Conservation (phyloP, 2,113 vertebrate genomes). For the Paratilapia polleni region DNA sequence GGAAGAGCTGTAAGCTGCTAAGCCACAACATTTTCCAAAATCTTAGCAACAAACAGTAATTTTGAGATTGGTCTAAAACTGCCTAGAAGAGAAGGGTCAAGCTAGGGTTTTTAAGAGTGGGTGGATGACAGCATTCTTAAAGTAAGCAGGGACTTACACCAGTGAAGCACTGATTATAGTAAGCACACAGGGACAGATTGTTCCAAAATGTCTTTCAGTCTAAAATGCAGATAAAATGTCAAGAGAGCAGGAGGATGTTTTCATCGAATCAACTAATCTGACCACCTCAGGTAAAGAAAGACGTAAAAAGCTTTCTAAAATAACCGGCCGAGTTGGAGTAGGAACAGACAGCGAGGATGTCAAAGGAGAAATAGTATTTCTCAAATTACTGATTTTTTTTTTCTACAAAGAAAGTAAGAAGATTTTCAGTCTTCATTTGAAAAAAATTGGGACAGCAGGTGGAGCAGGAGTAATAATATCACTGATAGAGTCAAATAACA, state of each 20-base stretch:
- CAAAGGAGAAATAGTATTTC: background rate
- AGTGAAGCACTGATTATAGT: background rate
- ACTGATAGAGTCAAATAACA: background rate
- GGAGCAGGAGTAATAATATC: background rate
- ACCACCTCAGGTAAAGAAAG: background rate
- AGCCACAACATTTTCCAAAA: background rate
- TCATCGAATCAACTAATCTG: background rate
- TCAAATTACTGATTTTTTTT: background rate
- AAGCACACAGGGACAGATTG: background rate
- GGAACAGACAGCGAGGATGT: background rate
- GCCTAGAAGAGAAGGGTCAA: background rate
- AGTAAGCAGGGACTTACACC: background rate
- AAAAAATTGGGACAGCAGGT: background rate
- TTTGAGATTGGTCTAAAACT: background rate
- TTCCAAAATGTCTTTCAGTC: too few relatives aligned
- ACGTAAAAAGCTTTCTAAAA: background rate
- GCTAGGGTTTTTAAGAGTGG: background rate
- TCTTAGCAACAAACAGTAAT: background rate
- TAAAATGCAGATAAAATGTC: background rate
- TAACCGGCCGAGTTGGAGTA: background rate
- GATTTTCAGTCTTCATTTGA: too few relatives aligned
- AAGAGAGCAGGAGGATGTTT: background rate
- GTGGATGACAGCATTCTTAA: background rate
- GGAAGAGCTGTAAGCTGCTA: too few relatives aligned
- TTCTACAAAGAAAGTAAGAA: background rate